Evolutionary conservation across 2,113 vertebrate species (phyloP).

Genomic region (Rana temporaria): DNA sequence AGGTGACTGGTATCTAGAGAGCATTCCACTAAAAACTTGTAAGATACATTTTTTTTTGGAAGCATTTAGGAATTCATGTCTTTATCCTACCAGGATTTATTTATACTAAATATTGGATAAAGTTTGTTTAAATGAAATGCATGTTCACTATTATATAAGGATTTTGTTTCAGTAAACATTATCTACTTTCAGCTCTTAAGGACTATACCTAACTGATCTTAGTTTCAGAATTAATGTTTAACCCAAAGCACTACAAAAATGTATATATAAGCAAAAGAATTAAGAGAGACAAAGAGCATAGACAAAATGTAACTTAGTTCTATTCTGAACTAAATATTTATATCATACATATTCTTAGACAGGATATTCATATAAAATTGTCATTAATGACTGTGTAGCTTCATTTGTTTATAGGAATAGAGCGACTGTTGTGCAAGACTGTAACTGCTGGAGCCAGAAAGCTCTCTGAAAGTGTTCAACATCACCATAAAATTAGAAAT

Average conservation of each 20-base stretch:
- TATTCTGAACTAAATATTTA: constrained; percentile 31
- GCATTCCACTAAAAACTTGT: too few species aligned
- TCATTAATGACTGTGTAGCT: constrained; percentile 25
- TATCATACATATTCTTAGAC: constrained; percentile 26
- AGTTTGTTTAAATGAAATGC: background rate
- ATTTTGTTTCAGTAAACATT: background rate
- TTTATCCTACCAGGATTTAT: too few species aligned
- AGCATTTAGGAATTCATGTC: too few species aligned
- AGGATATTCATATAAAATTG: constrained; percentile 44
- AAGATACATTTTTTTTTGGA: too few species aligned
- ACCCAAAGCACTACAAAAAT: background rate
- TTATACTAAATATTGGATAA: too few species aligned
- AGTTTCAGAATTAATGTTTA: background rate
- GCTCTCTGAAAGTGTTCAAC: background rate
- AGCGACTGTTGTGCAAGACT: constrained; percentile 1
- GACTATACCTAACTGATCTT: background rate
- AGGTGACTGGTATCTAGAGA: too few species aligned
- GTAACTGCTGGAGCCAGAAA: constrained; percentile 29
- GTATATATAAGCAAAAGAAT: background rate
- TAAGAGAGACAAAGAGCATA: background rate
- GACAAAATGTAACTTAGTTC: background rate
- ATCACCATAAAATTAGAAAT: constrained; percentile 13
- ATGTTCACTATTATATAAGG: background rate
- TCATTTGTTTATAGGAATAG: constrained; percentile 31
- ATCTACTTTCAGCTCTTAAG: background rate